Conservation (phyloP, 2,797 vertebrate genomes). For the Hozukius guyotensis region DNA sequence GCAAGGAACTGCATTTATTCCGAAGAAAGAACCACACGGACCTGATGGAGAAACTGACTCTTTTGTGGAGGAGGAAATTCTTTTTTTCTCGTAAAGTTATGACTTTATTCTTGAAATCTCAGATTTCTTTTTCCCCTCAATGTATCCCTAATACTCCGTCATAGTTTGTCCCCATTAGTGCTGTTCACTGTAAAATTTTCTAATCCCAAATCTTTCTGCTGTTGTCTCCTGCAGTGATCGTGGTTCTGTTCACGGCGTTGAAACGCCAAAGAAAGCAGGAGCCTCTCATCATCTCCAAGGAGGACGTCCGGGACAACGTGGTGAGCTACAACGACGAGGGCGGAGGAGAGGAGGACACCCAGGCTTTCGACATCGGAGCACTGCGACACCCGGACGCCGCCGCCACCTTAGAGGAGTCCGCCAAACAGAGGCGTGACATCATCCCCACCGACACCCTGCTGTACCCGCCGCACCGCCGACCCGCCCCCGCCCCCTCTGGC, state of each 20-base stretch:
- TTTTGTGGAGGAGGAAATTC: too few species aligned
- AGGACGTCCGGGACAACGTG: slow-evolving; percentile 95
- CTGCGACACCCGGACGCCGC: slow-evolving; percentile 90
- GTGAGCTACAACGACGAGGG: slow-evolving; percentile 97
- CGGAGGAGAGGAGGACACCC: slow-evolving; percentile 95
- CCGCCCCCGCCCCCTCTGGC: slow-evolving; percentile 69
- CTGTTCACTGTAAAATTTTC: neutral
- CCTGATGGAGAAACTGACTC: too few species aligned
- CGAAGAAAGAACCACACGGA: too few species aligned
- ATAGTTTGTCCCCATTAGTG: neutral
- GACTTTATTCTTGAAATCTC: too few species aligned
- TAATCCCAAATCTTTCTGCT: neutral
- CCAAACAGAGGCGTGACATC: slow-evolving; percentile 91
- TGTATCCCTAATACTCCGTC: too few species aligned
- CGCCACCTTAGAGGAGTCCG: slow-evolving; percentile 84
- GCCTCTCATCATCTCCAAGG: slow-evolving; percentile 95
- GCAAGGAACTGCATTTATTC: too few species aligned
- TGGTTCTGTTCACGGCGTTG: slow-evolving; percentile 91
- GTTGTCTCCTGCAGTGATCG: slow-evolving; percentile 83
- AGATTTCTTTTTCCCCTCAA: too few species aligned
- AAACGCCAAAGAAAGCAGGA: slow-evolving; percentile 92
- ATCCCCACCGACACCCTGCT: slow-evolving; percentile 89
- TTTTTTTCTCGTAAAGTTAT: too few species aligned
- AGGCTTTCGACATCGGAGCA: slow-evolving; percentile 94
- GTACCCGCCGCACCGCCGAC: slow-evolving; percentile 69